phyloP scores from a whole-genome alignment of 2,113 vertebrate species.

The Nothocercus julius region DNA sequence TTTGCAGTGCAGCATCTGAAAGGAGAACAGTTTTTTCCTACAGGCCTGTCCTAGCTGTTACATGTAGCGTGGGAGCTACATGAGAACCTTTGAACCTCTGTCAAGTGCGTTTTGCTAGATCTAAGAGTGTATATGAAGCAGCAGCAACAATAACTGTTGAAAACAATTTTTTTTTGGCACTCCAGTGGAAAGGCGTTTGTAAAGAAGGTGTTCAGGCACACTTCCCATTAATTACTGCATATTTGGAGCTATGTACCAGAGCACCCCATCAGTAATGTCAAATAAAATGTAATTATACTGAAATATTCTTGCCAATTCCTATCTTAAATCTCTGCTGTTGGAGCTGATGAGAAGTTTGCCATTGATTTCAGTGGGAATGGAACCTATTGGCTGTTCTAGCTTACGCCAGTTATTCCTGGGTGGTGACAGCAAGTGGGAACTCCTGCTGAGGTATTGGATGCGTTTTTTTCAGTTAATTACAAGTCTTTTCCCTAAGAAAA shows the following conservation, averaged over 20 bases:
- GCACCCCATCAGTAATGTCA: neutral
- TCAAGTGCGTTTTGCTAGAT: conserved; percentile 18
- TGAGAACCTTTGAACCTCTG: conserved; percentile 43
- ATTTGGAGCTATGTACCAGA: neutral
- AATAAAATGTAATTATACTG: neutral
- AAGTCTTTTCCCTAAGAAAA: neutral
- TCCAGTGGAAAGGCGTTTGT: conserved; percentile 12
- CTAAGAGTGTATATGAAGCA: conserved; percentile 28
- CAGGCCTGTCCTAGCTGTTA: neutral
- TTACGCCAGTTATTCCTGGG: neutral
- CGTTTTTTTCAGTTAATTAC: neutral
- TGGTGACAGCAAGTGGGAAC: neutral
- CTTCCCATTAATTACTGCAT: conserved; percentile 2
- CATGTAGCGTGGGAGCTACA: conserved; percentile 15
- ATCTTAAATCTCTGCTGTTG: neutral
- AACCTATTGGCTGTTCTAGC: neutral
- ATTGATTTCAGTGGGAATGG: neutral
- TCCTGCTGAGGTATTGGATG: neutral
- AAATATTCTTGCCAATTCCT: neutral
- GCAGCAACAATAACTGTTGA: conserved; percentile 26
- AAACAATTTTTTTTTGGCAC: conserved; percentile 34
- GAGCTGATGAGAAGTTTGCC: neutral
- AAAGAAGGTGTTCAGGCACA: neutral
- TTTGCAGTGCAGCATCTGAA: neutral
- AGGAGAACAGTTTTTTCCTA: conserved; percentile 7